These are phyloP conservation scores for Pseudopipra pipra DNA, from an alignment of 2,113 vertebrate species.

Conservation along the genomic window DNA sequence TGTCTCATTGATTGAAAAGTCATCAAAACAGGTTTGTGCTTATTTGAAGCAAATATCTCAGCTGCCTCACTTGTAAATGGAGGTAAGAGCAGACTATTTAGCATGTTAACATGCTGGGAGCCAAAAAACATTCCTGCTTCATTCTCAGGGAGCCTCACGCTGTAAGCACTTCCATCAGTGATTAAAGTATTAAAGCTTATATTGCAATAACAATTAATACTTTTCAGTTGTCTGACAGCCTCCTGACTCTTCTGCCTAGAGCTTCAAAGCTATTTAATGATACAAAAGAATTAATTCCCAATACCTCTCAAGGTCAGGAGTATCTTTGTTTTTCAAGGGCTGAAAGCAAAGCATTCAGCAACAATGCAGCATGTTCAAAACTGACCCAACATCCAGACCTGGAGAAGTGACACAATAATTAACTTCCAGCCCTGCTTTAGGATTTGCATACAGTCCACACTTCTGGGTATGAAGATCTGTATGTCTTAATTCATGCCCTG, in stretches of 20 bases:
- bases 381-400: background rate
- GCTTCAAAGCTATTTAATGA: background rate
- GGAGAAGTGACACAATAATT: background rate
- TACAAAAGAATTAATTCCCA: background rate
- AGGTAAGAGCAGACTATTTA: background rate
- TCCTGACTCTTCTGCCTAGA: background rate
- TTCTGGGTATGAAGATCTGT: background rate
- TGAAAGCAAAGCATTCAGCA: background rate
- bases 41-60: background rate
- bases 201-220: background rate
- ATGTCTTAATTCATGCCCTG: background rate
- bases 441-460: background rate
- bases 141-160: background rate
- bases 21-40: background rate
- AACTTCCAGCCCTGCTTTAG: background rate
- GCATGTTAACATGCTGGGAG: background rate
- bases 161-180: background rate
- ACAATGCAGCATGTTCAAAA: background rate
- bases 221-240: background rate
- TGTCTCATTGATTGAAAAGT: background rate
- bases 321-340: background rate
- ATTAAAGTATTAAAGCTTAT: background rate
- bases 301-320: background rate
- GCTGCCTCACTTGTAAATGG: background rate
- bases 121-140: background rate